Base-by-base conservation (phyloP, 2,888 invertebrate genomes). In the Argyresthia albistria region DNA sequence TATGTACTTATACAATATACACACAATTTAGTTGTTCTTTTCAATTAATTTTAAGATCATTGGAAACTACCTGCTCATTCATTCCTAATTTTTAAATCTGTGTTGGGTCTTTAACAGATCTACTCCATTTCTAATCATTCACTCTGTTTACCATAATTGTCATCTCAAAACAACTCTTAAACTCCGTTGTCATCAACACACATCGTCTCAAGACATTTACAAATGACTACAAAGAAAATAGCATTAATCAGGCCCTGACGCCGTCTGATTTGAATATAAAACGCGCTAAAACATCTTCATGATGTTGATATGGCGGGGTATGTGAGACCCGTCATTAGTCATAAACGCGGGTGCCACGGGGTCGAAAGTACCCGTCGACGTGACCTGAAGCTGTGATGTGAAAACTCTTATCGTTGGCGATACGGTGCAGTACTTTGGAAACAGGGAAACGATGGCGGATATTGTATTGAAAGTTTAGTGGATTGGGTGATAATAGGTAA, bases 191-290 rank as follows among this genome's bases (percentile, higher is more conserved):
- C 47, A 47, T 35, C 35, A 35, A n/a, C 47, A 14, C 39, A 50
- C 46, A 25, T 12, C 35, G n/a, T 35, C 65, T 62, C 61, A 75
- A 81, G 80, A 75, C 73, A 68, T 68, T 73, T 68, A 75, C 74
- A 79, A 78, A 80, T 73, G 77, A 62, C 64, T 63, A 64, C 66
- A 76, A 82, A 86, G 84, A 83, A 82, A 80, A 76, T 65, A 69
- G 73, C 81, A 87, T 87, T 80, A 80, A 84, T 86, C 84, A 86
- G 78, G 72, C 70, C 69, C 74, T 77, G 83, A 84, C 76, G 69
- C 77, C 65, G 69, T 79, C 76, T 77, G 80, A 86, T 87, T 86
- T 87, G 86, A 86, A 86, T 86, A 83, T 82, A 83, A 86, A 86
- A 75, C 68, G 65, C 63, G 61, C 52, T 56, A 56, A 58, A 60